These are phyloP conservation scores for Cryptoblepharus egeriae DNA, from an alignment of 2,797 vertebrate genomes.

Conservation along the genomic window DNA sequence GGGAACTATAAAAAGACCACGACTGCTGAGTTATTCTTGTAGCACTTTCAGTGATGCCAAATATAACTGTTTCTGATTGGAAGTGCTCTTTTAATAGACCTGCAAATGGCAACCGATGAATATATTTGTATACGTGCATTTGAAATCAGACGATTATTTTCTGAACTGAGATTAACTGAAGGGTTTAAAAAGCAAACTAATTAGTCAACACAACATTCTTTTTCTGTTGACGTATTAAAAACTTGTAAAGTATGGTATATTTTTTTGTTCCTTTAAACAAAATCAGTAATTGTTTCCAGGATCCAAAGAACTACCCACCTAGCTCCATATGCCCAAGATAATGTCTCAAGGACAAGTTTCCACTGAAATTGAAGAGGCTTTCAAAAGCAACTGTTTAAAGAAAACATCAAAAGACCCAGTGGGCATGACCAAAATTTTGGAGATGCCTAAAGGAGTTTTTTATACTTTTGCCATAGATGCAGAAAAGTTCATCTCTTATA, in stretches of 20 bases:
- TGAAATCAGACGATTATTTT: not conserved
- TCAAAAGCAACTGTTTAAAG: not conserved
- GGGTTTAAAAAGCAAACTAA: conserved; percentile 14
- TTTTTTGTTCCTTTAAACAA: not conserved
- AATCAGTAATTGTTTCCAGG: not conserved
- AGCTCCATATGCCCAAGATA: not conserved
- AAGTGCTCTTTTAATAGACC: not conserved
- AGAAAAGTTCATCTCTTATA: not conserved
- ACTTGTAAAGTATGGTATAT: not conserved
- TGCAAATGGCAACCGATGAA: not conserved
- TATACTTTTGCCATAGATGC: not conserved
- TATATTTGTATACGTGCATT: not conserved
- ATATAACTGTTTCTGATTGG: conserved; percentile 31
- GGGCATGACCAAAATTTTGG: not conserved
- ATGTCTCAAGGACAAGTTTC: not conserved
- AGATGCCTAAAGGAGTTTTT: not conserved
- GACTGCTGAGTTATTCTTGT: conserved; percentile 16
- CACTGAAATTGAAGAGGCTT: not conserved
- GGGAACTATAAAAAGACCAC: conserved; percentile 15
- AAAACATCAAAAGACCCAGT: not conserved
- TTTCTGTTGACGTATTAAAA: not conserved
- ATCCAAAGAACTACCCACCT: not conserved
- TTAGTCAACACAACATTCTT: not conserved
- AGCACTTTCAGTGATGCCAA: conserved; percentile 2
- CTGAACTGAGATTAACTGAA: not conserved